Percentiles rank a stretch among this genome's conserved stretches.
Conservation (phyloP, 2,888 invertebrate species). For the Epinotia demarniana region DNA sequence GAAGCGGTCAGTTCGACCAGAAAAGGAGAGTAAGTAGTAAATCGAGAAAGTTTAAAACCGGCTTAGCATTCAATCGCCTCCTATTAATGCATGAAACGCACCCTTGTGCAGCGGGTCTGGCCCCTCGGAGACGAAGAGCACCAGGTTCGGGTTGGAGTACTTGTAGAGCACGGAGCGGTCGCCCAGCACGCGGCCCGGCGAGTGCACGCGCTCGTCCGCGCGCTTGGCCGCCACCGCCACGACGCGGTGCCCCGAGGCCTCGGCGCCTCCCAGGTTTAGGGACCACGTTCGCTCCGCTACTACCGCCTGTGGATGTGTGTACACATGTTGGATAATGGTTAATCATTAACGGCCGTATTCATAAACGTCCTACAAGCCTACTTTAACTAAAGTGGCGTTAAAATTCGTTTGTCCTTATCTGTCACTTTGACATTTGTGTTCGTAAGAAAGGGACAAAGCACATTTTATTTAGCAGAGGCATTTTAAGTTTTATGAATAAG, state of each 20-base stretch:
- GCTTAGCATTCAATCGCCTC: background rate
- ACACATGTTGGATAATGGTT: background rate
- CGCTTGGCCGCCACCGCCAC: conserved; percentile 87
- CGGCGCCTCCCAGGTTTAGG: conserved; percentile 85
- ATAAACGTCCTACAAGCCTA: too few species aligned
- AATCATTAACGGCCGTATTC: too few species aligned
- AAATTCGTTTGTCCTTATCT: too few species aligned
- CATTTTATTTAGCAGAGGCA: too few species aligned
- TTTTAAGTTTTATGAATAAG: too few species aligned
- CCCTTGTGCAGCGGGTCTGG: conserved; percentile 90
- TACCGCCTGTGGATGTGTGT: conserved; percentile 78
- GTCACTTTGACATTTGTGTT: too few species aligned
- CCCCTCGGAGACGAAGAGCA: conserved; percentile 92
- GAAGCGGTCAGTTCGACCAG: too few species aligned
- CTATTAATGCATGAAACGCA: conserved; percentile 57
- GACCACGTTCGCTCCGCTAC: conserved; percentile 90
- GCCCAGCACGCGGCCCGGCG: conserved; percentile 96
- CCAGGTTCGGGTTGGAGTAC: conserved; percentile 98
- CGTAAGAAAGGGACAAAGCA: too few species aligned
- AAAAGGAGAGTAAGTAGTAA: too few species aligned
- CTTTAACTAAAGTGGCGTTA: too few species aligned
- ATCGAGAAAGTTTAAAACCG: too few species aligned
- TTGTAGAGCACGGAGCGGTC: conserved; percentile 99
- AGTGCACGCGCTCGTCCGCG: conserved; percentile 92
- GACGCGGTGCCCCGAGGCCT: conserved; percentile 85